Conservation (phyloP, 2,797 vertebrate genomes). For the Scarus forsteni region DNA sequence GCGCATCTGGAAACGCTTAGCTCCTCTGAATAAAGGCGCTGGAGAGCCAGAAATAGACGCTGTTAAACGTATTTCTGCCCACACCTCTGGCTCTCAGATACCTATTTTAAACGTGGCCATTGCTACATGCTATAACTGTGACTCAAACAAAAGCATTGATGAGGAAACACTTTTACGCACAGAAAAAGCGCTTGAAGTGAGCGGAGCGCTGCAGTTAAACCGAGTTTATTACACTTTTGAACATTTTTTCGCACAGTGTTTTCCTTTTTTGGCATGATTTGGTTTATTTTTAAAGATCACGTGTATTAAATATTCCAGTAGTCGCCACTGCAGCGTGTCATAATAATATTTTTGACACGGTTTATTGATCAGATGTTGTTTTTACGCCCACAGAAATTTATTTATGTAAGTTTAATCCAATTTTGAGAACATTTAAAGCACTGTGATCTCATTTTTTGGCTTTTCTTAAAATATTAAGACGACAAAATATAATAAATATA, state of each 20-base stretch:
- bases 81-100: slow-evolving; percentile 52
- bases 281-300: too few species aligned
- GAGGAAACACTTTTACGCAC: slow-evolving; percentile 2
- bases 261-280: too few species aligned
- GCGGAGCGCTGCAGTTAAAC: background rate
- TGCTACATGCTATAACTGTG: slow-evolving; percentile 23
- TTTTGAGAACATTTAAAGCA: background rate
- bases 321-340: too few species aligned
- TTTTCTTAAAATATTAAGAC: background rate
- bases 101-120: slow-evolving; percentile 59
- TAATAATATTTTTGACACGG: too few species aligned
- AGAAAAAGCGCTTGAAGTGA: background rate
- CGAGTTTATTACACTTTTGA: background rate
- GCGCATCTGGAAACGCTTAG: slow-evolving; percentile 96
- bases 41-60: slow-evolving; percentile 92
- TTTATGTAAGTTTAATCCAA: background rate
- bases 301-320: too few species aligned
- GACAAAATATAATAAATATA: too few species aligned
- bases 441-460: background rate
- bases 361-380: too few species aligned
- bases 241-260: background rate
- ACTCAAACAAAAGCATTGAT: slow-evolving; percentile 31
- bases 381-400: too few species aligned
- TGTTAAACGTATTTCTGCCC: slow-evolving; percentile 79
- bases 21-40: slow-evolving; percentile 84